phyloP scores from a whole-genome alignment of 2,888 invertebrate genomes.

The Patella ulyssiponensis region DNA sequence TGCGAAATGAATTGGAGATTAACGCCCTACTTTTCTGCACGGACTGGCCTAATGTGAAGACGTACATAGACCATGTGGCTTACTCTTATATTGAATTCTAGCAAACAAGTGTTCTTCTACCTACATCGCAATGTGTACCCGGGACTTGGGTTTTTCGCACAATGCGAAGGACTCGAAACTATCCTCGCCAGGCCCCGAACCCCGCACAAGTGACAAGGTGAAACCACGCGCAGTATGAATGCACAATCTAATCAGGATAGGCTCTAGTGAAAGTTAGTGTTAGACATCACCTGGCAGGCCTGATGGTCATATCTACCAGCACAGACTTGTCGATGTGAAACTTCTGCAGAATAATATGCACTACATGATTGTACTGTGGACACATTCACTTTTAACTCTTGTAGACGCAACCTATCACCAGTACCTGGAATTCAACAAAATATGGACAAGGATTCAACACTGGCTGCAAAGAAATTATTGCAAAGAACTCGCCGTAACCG shows the following conservation, averaged over 20 bases:
- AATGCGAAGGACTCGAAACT: too few relatives aligned
- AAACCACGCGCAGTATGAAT: not conserved
- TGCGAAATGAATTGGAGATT: too few relatives aligned
- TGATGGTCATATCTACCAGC: conserved; percentile 27
- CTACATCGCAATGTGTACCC: too few relatives aligned
- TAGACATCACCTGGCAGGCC: conserved; percentile 35
- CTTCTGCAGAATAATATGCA: conserved; percentile 22
- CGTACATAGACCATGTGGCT: too few relatives aligned
- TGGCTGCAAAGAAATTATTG: too few relatives aligned
- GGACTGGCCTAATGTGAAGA: too few relatives aligned
- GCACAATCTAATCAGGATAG: not conserved
- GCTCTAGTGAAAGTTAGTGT: not conserved
- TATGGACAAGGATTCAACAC: too few relatives aligned
- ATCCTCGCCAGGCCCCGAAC: not conserved
- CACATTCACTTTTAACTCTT: conserved; percentile 33
- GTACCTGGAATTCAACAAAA: conserved; percentile 8
- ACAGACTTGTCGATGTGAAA: conserved; percentile 34
- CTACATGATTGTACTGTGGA: conserved; percentile 23
- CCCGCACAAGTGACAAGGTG: not conserved
- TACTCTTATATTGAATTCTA: too few relatives aligned
- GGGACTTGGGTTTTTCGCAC: too few relatives aligned
- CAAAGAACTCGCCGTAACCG: too few relatives aligned
- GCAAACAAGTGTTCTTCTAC: too few relatives aligned
- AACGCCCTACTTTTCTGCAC: too few relatives aligned
- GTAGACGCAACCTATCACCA: conserved; percentile 22